A percentile compares a stretch with the other conserved stretches of the same genome.
These are phyloP conservation scores for Bettongia penicillata DNA, from an alignment of 2,113 vertebrate species.

Conservation along the genomic window DNA sequence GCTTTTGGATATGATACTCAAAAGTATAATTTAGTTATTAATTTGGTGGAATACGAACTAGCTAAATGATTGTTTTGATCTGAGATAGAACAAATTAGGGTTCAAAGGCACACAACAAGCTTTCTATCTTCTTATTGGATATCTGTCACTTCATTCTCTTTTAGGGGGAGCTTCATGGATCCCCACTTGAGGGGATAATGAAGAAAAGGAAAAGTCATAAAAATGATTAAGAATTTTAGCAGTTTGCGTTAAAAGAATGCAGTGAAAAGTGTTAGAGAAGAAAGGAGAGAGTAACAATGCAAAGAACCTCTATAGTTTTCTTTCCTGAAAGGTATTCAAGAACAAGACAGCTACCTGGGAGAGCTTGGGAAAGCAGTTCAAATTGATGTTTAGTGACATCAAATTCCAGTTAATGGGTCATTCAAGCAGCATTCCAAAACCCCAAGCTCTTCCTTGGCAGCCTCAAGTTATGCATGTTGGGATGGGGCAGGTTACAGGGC, in stretches of 20 bases:
- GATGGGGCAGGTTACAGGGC: neutral
- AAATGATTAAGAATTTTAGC: neutral
- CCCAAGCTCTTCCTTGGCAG: neutral
- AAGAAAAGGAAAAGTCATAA: slow-evolving; percentile 1
- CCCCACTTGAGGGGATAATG: slow-evolving; percentile 21
- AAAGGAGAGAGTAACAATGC: neutral
- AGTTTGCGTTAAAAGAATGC: neutral
- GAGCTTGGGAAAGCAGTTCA: neutral
- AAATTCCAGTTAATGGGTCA: neutral
- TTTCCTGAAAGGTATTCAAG: neutral
- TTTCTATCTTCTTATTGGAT: neutral
- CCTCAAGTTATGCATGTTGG: neutral
- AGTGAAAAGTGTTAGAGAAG: neutral
- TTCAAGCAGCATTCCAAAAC: neutral
- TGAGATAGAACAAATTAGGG: neutral
- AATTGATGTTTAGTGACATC: neutral
- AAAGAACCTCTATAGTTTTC: neutral
- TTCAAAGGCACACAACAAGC: neutral
- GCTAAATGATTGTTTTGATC: neutral
- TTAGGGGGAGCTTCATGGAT: neutral
- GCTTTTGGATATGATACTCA: neutral
- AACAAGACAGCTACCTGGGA: neutral
- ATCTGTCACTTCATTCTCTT: neutral
- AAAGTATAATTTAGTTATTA: neutral
- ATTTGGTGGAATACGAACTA: neutral